Evolutionary conservation across 2,797 vertebrate species (phyloP), one percentile per base, ranked within the genome.

Genomic region (Falco berigora): DNA sequence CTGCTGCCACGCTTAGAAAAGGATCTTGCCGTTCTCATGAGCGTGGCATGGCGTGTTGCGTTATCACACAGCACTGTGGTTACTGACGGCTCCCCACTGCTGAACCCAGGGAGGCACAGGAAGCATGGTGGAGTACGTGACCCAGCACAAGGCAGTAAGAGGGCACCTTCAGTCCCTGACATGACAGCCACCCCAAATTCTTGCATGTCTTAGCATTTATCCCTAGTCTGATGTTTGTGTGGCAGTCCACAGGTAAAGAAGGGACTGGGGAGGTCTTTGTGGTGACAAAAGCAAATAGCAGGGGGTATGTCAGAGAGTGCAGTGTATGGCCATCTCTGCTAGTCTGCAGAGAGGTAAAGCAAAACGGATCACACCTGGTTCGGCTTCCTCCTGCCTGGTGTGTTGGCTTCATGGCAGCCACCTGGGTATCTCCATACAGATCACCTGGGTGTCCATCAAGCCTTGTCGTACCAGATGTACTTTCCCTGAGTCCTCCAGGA

Each of bases 41-140:
- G 38, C 0, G 2, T 34, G 66, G 38, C 3, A 1, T 8, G 19
- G 24, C 40, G n/a, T 32, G 21, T 40, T 1, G 0, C 0, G 4
- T 73, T 73, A 64, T 81, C 61, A 11, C 61, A 13, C 5, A 55
- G 38, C 0, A 2, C 75, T 85, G 83, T 68, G 80, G 55, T 81
- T 93, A 53, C 61, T 53, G 36, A 44, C 40, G 44, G 72, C 55
- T 81, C 36, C 25, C 67, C 27, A 11, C 47, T 38, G 42, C 72
- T 86, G 56, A 56, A 30, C 80, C 34, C 30, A 17, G 61, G 61
- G 20, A 59, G 38, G 64, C 22, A 38, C 84, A 75, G 79, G 74
- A 76, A 76, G 52, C 49, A n/a, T 1, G 0, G 46, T 44, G 62
- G 34, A 78, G 38, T 68, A 34, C 0, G 2, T 86, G 81, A 81